phyloP scores from a whole-genome alignment of 2,888 invertebrate species.

The Geophilus truncorum region DNA sequence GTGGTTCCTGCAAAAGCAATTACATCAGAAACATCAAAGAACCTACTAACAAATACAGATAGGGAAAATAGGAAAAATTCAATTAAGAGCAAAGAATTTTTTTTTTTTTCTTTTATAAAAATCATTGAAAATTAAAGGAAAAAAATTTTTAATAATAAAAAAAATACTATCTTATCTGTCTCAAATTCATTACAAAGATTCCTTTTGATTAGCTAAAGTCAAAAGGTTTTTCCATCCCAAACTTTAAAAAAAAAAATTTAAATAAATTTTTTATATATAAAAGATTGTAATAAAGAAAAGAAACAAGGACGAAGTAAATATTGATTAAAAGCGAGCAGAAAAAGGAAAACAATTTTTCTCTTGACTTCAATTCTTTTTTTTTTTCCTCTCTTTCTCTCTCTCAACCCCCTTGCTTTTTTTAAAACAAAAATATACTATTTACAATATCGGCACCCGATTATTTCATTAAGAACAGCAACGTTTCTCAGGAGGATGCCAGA shows the following conservation, averaged over 20 bases:
- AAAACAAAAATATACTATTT: not conserved
- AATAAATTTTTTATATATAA: not conserved
- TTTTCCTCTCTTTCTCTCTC: no score
- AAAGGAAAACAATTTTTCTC: not conserved
- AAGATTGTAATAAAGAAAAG: not conserved
- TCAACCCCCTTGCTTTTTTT: no score
- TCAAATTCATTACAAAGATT: no score
- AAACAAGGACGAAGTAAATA: not conserved
- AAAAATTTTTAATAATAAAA: not conserved
- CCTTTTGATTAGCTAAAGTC: not conserved
- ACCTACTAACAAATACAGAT: not conserved
- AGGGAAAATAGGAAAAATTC: not conserved
- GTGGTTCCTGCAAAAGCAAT: not conserved
- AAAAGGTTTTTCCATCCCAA: no score
- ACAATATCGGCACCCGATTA: not conserved
- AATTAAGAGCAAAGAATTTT: not conserved
- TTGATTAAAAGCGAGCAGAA: not conserved
- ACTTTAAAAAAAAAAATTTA: not conserved
- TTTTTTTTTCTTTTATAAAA: not conserved
- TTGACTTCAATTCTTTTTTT: not conserved
- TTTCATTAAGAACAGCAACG: not conserved
- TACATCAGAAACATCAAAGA: not conserved
- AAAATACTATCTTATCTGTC: not conserved
- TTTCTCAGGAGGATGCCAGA: not conserved
- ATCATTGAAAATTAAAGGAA: no score